Evolutionary conservation across 2,797 vertebrate genomes (phyloP).

Genomic region (Helostoma temminkii): DNA sequence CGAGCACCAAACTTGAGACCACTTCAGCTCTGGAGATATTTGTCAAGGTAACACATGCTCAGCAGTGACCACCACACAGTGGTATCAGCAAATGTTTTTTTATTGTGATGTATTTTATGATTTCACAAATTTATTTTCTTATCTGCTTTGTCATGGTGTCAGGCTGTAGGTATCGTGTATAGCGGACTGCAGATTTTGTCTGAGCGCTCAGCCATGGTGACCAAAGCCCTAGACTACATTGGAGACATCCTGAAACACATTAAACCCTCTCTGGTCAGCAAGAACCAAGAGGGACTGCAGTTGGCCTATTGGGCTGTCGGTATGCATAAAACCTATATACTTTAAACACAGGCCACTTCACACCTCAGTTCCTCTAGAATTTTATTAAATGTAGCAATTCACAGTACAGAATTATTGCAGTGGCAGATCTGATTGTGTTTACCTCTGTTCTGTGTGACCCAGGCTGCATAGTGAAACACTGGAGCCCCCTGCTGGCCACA

Average conservation of each 20-base stretch:
- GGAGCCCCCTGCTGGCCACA: constrained; percentile 94
- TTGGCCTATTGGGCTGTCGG: constrained; percentile 91
- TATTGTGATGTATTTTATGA: too few species aligned
- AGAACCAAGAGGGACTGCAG: constrained; percentile 90
- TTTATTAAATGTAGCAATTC: neutral
- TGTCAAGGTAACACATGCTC: constrained; percentile 87
- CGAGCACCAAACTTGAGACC: constrained; percentile 83
- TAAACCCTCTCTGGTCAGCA: constrained; percentile 92
- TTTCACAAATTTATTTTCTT: constrained; percentile 8
- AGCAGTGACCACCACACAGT: neutral
- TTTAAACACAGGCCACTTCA: neutral
- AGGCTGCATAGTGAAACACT: constrained; percentile 95
- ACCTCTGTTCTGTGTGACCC: constrained; percentile 36
- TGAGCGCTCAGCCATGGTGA: constrained; percentile 92
- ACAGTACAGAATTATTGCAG: neutral
- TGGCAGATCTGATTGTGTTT: neutral
- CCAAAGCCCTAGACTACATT: constrained; percentile 90
- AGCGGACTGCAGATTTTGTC: constrained; percentile 85
- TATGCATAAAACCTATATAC: constrained; percentile 67
- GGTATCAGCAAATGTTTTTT: neutral
- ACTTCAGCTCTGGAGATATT: constrained; percentile 87
- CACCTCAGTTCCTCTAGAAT: neutral
- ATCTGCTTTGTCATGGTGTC: constrained; percentile 25
- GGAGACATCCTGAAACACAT: constrained; percentile 95
- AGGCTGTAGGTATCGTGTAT: constrained; percentile 91